Base-by-base conservation (phyloP, 23 tunicate genomes). In the Trididemnum nubilum region DNA sequence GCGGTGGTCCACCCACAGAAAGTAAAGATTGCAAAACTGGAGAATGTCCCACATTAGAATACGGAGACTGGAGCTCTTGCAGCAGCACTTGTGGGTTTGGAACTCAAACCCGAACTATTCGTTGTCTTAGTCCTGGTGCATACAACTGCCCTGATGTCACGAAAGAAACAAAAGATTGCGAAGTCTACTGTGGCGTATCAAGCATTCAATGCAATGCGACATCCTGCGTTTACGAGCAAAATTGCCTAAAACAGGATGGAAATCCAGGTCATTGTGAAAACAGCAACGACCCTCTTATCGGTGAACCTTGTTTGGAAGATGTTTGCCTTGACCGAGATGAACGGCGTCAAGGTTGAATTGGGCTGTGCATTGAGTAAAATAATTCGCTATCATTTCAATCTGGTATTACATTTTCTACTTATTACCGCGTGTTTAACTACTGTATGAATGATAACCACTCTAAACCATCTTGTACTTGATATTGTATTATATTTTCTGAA, bases 121-220 rank as follows among this genome's bases (percentile, higher is more conserved):
- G 9, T 5, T 70, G 76, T 34, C 7, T 25, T 5, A 15, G 33
- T 34, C 38, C 38, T 7, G 76, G 76, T 34, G 39, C n/a, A 7
- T 70, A 70, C n/a, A 38, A 38, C 3, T 70, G 76, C 33, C 76
- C 76, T 28, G 19, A 29, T 24, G 69, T 1, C n/a, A 26, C 31
- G 22, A 18, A 32, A 70, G 74, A 80, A 24, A 54, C 5, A 30
- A 35, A 27, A 65, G 21, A 21, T 2, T 80, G 84, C 27, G 27
- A 5, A 18, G 5, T 32, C 23, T 65, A 25, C 54, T 33, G 57
- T 33, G 84, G 84, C 37, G 38, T 2, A 3, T 4, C 26, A 35
- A 75, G n/a, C 33, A 65, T 24, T 35, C 2, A 30, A 2, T 80
- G 84, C 65, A 33, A 80, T 26, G 54, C 52, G 24, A 63, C 7